phyloP scores from a whole-genome alignment of 2,797 vertebrate species.

The Microtus obscurus region DNA sequence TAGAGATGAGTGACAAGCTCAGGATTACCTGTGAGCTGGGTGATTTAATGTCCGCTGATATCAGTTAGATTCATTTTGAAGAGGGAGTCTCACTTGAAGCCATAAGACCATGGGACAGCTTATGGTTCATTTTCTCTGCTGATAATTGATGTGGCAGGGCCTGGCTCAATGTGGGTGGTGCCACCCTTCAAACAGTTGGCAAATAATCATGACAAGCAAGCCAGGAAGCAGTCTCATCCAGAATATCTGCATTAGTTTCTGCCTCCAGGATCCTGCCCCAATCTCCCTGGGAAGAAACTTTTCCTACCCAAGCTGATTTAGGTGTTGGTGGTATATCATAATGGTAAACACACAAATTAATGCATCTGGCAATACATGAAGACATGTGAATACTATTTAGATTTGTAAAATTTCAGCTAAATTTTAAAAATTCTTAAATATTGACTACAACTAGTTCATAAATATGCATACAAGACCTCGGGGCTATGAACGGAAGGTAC shows the following conservation, averaged over 20 bases:
- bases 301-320: not conserved
- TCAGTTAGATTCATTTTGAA: not conserved
- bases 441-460: not conserved
- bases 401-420: not conserved
- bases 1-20: not conserved
- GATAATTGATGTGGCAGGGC: not conserved
- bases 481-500: not conserved
- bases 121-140: not conserved
- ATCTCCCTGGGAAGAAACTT: not conserved
- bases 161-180: not conserved
- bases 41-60: not conserved
- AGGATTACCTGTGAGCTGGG: not conserved
- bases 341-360: not conserved
- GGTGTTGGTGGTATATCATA: not conserved
- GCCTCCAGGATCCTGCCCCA: not conserved
- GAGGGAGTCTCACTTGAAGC: not conserved
- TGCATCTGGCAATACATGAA: not conserved
- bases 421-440: not conserved
- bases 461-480: rapidly evolving
- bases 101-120: not conserved
- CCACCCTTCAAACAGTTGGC: not conserved
- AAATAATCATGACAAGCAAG: not conserved
- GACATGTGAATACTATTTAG: not conserved
- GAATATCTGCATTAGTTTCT: no score
- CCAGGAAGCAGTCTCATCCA: not conserved